Evolutionary conservation across 92 coral and sea anemone species (phyloP).

Genomic region (Palythoa grandis): DNA sequence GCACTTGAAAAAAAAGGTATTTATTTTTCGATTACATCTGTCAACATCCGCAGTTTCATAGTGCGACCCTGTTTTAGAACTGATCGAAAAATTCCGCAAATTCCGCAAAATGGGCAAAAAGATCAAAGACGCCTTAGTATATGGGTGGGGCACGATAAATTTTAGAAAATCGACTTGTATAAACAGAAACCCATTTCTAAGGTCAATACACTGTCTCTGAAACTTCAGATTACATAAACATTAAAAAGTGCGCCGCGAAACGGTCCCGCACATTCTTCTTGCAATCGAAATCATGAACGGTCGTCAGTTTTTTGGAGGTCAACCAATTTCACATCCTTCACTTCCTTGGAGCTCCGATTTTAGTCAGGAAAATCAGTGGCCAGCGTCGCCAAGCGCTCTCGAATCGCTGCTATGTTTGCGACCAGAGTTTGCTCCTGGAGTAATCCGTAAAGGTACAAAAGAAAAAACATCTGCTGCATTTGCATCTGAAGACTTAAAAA

Average conservation of each 20-base stretch:
- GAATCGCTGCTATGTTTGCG: constrained; percentile 14
- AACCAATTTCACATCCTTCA: constrained; percentile 11
- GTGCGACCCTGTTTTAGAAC: neutral
- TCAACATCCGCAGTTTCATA: neutral
- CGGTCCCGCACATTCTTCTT: neutral
- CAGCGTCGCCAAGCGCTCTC: neutral
- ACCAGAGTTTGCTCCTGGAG: constrained; percentile 28
- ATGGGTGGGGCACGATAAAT: constrained; percentile 23
- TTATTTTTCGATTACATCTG: neutral
- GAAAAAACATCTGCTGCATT: constrained; percentile 17
- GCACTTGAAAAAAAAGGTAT: constrained; percentile 7
- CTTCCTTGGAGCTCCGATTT: constrained; percentile 19
- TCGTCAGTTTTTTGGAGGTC: constrained; percentile 27
- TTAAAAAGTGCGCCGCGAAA: constrained; percentile 18
- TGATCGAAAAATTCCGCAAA: constrained; percentile 16
- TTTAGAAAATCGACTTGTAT: constrained; percentile 22
- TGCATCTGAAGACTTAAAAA: constrained; percentile 17
- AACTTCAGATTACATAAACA: constrained; percentile 10
- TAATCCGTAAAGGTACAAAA: constrained; percentile 16
- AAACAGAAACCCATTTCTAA: constrained; percentile 19
- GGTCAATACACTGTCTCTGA: constrained; percentile 19
- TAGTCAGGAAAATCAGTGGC: neutral
- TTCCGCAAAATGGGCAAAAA: constrained; percentile 12
- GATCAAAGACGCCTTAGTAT: constrained; percentile 14
- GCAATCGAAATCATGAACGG: constrained; percentile 34